phyloP scores from a whole-genome alignment of 1,140 invertebrate species.

The Phenacoccus solenopsis region DNA sequence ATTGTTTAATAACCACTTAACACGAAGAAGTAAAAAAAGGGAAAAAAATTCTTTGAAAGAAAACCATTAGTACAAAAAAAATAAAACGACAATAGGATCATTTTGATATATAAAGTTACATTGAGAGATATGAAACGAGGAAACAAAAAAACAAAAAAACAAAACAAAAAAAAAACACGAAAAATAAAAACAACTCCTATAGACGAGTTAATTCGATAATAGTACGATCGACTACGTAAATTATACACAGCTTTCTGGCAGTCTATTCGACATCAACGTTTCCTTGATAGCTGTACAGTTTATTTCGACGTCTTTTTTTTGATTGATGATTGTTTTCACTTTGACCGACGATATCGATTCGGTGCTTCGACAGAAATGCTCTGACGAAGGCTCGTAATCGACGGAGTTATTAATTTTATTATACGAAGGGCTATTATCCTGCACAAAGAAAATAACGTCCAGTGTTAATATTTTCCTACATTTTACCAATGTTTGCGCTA shows the following conservation, averaged over 20 bases:
- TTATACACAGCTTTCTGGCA: slow-evolving; percentile 56
- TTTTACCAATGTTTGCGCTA: no score
- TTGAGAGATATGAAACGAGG: slow-evolving; percentile 4
- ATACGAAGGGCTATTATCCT: neutral
- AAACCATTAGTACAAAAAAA: neutral
- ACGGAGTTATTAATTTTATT: slow-evolving; percentile 4
- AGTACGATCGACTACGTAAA: neutral
- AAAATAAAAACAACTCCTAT: no score
- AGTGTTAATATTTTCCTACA: neutral
- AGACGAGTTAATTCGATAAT: slow-evolving; percentile 6
- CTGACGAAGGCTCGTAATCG: neutral
- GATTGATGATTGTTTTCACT: slow-evolving; percentile 9
- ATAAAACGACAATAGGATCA: neutral
- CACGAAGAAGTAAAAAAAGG: neutral
- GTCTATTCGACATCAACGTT: slow-evolving; percentile 54
- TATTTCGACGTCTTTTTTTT: slow-evolving; percentile 30
- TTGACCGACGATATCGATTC: slow-evolving; percentile 16
- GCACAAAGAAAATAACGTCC: neutral
- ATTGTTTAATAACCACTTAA: neutral
- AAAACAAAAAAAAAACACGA: no score
- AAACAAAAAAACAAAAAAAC: no score
- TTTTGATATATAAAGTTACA: neutral
- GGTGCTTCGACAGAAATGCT: slow-evolving; percentile 6
- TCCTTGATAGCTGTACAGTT: slow-evolving; percentile 60
- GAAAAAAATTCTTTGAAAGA: neutral